Evolutionary conservation across 2,113 vertebrate genomes (phyloP).

Genomic region (Grus americana): DNA sequence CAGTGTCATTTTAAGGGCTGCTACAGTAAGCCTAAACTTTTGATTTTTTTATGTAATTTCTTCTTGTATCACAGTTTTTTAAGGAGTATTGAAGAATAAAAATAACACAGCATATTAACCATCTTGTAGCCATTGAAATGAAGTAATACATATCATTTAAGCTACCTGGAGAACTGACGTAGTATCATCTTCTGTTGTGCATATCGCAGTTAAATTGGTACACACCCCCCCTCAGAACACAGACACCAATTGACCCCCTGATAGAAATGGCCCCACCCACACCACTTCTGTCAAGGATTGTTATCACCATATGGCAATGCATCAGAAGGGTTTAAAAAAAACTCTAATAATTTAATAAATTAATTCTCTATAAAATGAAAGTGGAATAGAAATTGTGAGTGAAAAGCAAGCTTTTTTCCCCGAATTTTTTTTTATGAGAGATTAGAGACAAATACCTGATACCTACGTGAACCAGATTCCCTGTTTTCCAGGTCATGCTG

Average conservation of each 20-base stretch:
- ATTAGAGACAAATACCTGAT: background rate
- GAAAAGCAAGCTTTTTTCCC: background rate
- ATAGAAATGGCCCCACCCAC: background rate
- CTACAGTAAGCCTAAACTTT: background rate
- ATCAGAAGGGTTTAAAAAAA: background rate
- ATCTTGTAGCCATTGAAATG: background rate
- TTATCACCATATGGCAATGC: background rate
- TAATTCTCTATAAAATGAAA: background rate
- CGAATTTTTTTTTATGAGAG: background rate
- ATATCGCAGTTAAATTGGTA: background rate
- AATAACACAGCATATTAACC: background rate
- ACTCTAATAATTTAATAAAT: background rate
- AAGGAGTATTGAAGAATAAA: background rate
- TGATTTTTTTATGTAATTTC: background rate
- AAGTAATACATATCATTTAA: background rate
- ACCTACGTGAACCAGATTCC: background rate
- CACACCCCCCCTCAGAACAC: background rate
- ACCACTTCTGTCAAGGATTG: background rate
- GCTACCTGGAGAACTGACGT: background rate
- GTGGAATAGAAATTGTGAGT: background rate
- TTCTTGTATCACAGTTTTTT: background rate
- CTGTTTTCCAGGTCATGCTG: background rate
- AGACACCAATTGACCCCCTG: background rate
- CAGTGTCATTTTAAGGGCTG: background rate
- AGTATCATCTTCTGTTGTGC: background rate